Conservation (phyloP, 1,140 invertebrate genomes). For the Brachionus rotundiformis region DNA sequence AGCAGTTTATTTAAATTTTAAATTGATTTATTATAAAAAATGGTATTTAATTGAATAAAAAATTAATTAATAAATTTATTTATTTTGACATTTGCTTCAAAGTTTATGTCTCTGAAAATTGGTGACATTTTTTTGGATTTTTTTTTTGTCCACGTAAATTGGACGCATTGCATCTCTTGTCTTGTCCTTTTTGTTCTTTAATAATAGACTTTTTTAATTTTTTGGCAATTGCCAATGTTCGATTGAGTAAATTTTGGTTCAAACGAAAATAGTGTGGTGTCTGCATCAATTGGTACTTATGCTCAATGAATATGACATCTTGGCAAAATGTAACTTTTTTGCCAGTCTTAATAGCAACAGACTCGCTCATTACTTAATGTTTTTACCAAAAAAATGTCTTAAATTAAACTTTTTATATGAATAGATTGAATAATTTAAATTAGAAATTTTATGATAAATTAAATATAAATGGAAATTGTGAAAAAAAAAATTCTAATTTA, state of each 20-base stretch:
- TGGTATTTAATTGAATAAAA: background rate
- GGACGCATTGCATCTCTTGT: background rate
- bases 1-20: constrained; percentile 66
- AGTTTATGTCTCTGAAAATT: too few relatives aligned
- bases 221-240: background rate
- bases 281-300: constrained; percentile 32
- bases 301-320: constrained; percentile 1
- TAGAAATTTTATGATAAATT: too few relatives aligned
- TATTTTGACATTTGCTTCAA: background rate
- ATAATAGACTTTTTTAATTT: background rate
- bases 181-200: background rate
- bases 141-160: background rate
- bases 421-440: too few relatives aligned
- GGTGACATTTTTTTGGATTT: background rate
- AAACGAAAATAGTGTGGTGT: background rate
- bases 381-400: too few relatives aligned
- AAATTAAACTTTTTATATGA: too few relatives aligned
- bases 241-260: background rate
- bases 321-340: background rate
- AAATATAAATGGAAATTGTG: too few relatives aligned
- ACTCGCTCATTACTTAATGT: background rate
- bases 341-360: background rate
- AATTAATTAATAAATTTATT: background rate
- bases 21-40: background rate
- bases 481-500: too few relatives aligned